These are phyloP conservation scores for Dallia pectoralis DNA, from an alignment of 2,797 vertebrate genomes.

Conservation along the genomic window DNA sequence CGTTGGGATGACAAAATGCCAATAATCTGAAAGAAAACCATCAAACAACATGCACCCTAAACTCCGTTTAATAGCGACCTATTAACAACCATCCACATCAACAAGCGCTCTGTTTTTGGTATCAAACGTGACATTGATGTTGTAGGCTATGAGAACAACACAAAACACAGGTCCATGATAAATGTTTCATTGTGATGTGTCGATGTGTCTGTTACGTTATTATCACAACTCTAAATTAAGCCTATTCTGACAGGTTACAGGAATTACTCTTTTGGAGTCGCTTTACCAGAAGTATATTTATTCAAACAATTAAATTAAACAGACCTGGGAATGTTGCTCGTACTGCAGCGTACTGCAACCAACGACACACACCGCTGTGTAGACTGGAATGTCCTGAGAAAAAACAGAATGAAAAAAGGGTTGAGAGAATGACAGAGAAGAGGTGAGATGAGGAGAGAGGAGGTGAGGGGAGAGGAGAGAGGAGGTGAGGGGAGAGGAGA, in stretches of 20 bases:
- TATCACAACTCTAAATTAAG: background rate
- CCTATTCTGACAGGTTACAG: conserved; percentile 11
- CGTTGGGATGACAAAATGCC: too few relatives aligned
- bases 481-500: conserved; percentile 5
- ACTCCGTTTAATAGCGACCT: too few relatives aligned
- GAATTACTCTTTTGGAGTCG: conserved; percentile 28
- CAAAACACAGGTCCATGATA: too few relatives aligned
- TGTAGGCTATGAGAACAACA: too few relatives aligned
- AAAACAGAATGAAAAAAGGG: background rate
- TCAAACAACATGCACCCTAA: too few relatives aligned
- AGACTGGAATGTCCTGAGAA: background rate
- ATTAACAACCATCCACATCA: too few relatives aligned
- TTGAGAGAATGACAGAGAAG: background rate
- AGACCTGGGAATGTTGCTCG: background rate
- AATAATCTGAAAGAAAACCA: too few relatives aligned
- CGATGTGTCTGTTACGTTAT: too few relatives aligned
- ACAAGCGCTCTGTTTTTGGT: too few relatives aligned
- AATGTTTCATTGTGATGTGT: too few relatives aligned
- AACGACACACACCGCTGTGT: background rate
- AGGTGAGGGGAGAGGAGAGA: background rate
- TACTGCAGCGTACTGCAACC: background rate
- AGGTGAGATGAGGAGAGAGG: background rate
- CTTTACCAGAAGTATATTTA: background rate
- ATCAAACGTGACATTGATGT: too few relatives aligned
- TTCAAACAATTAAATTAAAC: background rate